Percentiles rank a stretch among this genome's conserved stretches.
phyloP scores from a whole-genome alignment of 92 coral and sea anemone genomes.

The Umimayanthus chanpuru region DNA sequence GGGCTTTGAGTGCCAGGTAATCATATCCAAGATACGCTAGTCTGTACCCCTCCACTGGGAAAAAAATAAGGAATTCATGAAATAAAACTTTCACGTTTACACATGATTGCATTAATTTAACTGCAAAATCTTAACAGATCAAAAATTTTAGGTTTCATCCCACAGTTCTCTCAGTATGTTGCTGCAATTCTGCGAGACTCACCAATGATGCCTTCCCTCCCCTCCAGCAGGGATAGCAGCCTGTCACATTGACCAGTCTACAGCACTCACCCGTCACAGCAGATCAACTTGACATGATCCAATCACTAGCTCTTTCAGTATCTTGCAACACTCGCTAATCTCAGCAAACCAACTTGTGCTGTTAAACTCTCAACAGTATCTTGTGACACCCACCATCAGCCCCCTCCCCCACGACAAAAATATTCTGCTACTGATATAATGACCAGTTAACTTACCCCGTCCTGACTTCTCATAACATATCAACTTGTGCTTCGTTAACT shows the following conservation, averaged over 20 bases:
- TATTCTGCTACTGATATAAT: neutral
- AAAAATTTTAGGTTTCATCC: slow-evolving; percentile 69
- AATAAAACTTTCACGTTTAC: too few relatives aligned
- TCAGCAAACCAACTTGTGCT: neutral
- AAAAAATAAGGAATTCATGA: neutral
- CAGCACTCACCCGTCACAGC: neutral
- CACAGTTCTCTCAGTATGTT: too few relatives aligned
- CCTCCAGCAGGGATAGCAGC: too few relatives aligned
- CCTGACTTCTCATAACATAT: slow-evolving; percentile 87
- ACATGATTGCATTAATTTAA: too few relatives aligned
- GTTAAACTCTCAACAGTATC: neutral
- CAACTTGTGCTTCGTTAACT: slow-evolving; percentile 85
- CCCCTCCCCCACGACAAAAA: neutral
- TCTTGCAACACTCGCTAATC: slow-evolving; percentile 88
- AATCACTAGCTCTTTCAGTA: slow-evolving; percentile 64
- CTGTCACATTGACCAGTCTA: too few relatives aligned
- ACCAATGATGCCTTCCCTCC: too few relatives aligned
- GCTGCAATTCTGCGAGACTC: too few relatives aligned
- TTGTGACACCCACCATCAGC: neutral
- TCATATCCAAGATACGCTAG: slow-evolving; percentile 94
- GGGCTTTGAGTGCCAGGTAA: slow-evolving; percentile 88
- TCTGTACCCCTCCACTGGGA: slow-evolving; percentile 88
- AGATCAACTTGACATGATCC: slow-evolving; percentile 22
- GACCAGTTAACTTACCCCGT: slow-evolving; percentile 47
- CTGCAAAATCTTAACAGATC: slow-evolving; percentile 64